Evolutionary conservation across 2,888 invertebrate species (phyloP), one percentile per base, ranked within the genome.

Genomic region (Amaurobius ferox): DNA sequence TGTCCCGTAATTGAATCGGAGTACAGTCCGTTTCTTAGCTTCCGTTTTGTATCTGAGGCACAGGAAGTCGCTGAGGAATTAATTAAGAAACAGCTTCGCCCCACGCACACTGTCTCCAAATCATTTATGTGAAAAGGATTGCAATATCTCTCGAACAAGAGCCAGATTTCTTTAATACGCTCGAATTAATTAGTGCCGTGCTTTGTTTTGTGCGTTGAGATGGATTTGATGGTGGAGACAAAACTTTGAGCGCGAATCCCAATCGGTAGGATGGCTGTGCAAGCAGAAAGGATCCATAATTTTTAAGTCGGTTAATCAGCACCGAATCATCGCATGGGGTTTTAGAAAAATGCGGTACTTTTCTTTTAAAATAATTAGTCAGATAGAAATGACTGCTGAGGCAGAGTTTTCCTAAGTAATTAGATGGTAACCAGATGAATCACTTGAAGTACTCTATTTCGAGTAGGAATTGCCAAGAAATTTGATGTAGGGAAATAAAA

Each of bases 161-260:
- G 70, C 76, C 61, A 83, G 66, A 83, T 85, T 85, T 85, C 83
- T 85, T 85, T 85, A 77, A 85, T 77, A 72, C 66, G 64, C 66
- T 26, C 44, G 83, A 77, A 85, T 77, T 85, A 85, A 85, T 85
- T 85, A 83, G 77, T 77, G 71, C 62, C 13, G 39, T n/a, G 71
- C 40, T 68, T 77, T 77, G 83, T 72, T 77, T 85, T 73, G 61
- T 19, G 11, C 48, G 28, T 23, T 29, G 55, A 71, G 61, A 62
- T 71, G 80, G 74, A 68, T 68, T 28, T 28, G 55, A 55, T 55
- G 66, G n/a, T 48, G 32, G 64, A 62, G 48, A 26, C 70, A 70
- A 71, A 83, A 76, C 70, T 71, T 76, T 23, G 64, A 30, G 71
- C 70, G 40, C 40, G 68, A 83, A 76, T 76, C 76, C 64, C 64